Conservation (phyloP, 2,113 vertebrate genomes). For the Telmatochromis brachygnathus region DNA sequence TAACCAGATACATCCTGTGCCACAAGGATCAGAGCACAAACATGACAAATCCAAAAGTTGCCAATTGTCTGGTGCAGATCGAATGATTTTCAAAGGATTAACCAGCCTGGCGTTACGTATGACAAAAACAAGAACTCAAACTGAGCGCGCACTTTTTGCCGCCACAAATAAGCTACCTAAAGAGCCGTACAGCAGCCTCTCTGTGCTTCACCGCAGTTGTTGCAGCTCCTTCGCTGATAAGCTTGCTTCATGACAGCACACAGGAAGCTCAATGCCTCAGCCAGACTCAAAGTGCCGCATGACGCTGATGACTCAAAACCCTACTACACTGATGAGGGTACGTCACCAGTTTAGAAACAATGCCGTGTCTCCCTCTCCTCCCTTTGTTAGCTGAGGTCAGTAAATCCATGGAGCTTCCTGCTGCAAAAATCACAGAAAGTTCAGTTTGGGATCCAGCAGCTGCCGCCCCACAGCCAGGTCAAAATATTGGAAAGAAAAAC, state of each 20-base stretch:
- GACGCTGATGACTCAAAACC: slow-evolving; percentile 28
- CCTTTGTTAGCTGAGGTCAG: slow-evolving; percentile 8
- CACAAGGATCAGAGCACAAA: neutral
- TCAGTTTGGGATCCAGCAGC: neutral
- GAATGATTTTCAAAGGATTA: neutral
- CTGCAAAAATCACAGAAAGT: neutral
- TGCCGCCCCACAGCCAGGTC: neutral
- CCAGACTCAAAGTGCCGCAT: slow-evolving; percentile 1
- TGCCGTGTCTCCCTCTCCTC: slow-evolving; percentile 1
- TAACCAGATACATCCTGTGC: neutral
- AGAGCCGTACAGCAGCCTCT: slow-evolving; percentile 2
- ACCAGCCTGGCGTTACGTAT: neutral
- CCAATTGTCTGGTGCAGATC: neutral
- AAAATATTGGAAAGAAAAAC: neutral
- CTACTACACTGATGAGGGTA: neutral
- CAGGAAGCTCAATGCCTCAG: slow-evolving; percentile 42
- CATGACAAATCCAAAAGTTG: neutral
- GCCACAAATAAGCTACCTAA: slow-evolving; percentile 48
- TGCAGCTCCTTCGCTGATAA: slow-evolving; percentile 23
- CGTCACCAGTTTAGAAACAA: slow-evolving; percentile 36
- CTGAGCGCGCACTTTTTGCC: slow-evolving; percentile 29
- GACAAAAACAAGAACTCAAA: slow-evolving; percentile 26
- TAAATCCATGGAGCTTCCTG: neutral
- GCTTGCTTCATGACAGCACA: slow-evolving; percentile 33
- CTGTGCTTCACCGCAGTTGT: slow-evolving; percentile 1